These are phyloP conservation scores for Diadumene lineata DNA, from an alignment of 92 coral and sea anemone genomes.

Conservation along the genomic window DNA sequence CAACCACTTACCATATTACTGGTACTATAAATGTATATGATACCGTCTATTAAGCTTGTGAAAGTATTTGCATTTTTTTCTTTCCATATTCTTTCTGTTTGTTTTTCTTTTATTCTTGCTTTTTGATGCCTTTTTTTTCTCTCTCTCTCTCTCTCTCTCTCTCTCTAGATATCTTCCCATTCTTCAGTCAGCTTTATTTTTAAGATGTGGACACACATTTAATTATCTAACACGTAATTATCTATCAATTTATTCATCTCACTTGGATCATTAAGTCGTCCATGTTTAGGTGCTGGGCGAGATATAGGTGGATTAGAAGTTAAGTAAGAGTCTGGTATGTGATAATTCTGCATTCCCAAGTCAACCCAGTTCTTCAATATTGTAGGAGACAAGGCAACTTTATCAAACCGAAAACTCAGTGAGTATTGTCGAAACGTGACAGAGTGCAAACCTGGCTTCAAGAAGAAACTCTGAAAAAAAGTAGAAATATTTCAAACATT, in stretches of 20 bases:
- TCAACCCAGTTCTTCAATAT: conserved; percentile 71
- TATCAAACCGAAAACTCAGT: conserved; percentile 56
- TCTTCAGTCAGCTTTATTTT: too few species aligned
- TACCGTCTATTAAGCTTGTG: too few species aligned
- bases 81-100: too few species aligned
- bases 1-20: too few species aligned
- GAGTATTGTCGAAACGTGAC: conserved; percentile 67
- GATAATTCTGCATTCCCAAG: conserved; percentile 89
- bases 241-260: neutral
- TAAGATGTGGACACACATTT: too few species aligned
- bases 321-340: conserved; percentile 78
- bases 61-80: too few species aligned
- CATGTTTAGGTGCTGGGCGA: conserved; percentile 67
- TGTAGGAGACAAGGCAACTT: conserved; percentile 64
- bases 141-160: too few species aligned
- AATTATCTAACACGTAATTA: too few species aligned
- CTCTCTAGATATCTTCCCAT: too few species aligned
- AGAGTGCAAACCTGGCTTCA: conserved; percentile 78
- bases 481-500: neutral
- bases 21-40: too few species aligned
- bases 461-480: conserved; percentile 45
- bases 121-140: too few species aligned
- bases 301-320: conserved; percentile 43
- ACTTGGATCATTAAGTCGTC: conserved; percentile 83
- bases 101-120: too few species aligned